Evolutionary conservation across 2,888 invertebrate genomes (phyloP).

Genomic region (Axea sp.): DNA sequence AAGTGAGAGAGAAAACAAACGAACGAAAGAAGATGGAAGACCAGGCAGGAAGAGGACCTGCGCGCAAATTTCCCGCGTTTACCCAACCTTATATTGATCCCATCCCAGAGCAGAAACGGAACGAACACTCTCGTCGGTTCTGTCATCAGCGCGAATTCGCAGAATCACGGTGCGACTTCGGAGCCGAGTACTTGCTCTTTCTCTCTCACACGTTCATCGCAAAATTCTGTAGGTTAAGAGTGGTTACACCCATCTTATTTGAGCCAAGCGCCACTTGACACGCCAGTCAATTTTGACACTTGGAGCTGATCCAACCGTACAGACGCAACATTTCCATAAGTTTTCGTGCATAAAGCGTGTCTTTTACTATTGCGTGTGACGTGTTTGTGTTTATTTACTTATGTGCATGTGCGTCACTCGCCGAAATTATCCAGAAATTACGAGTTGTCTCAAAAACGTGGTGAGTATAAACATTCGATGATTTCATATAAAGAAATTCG

Average conservation of each 20-base stretch:
- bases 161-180: conserved; percentile 72
- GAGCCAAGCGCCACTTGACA: conserved; percentile 43
- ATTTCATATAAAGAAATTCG: conserved; percentile 8
- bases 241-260: conserved; percentile 55
- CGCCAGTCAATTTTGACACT: conserved; percentile 41
- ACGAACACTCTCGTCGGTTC: conserved; percentile 64
- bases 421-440: neutral
- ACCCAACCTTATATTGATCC: conserved; percentile 79
- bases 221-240: conserved; percentile 48
- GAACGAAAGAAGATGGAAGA: conserved; percentile 48
- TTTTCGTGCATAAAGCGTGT: conserved; percentile 8
- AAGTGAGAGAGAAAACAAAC: conserved; percentile 46
- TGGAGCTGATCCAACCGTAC: conserved; percentile 42
- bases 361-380: conserved; percentile 26
- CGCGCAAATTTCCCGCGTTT: conserved; percentile 79
- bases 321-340: conserved; percentile 11
- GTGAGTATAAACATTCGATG: conserved; percentile 11
- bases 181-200: conserved; percentile 47
- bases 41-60: conserved; percentile 73
- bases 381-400: conserved; percentile 57
- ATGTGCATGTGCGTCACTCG: conserved; percentile 38
- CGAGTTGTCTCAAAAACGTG: conserved; percentile 12
- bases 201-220: conserved; percentile 16
- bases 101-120: conserved; percentile 71
- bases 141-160: conserved; percentile 69